A percentile compares a stretch with the other conserved stretches of the same genome.
phyloP scores from a whole-genome alignment of 2,888 invertebrate genomes.

The Drosophila barbarae region DNA sequence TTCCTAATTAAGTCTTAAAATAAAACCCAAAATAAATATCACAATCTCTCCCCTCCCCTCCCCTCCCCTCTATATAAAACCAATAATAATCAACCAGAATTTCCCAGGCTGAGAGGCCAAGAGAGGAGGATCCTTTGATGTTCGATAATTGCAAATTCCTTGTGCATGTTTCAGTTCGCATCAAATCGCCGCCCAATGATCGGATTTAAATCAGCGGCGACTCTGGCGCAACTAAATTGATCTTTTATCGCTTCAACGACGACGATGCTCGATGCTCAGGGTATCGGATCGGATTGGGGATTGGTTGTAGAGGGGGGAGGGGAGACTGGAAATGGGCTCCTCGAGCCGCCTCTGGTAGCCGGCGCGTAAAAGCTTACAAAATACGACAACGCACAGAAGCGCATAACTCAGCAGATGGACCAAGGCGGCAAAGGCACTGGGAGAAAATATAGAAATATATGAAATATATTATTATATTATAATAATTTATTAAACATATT shows the following conservation, averaged over 20 bases:
- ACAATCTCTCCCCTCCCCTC: background rate
- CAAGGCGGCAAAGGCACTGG: constrained; percentile 4
- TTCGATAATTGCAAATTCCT: constrained; percentile 79
- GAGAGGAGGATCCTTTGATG: constrained; percentile 65
- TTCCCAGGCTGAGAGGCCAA: background rate
- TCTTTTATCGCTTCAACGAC: constrained; percentile 77
- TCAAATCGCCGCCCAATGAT: constrained; percentile 75
- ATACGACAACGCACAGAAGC: constrained; percentile 72
- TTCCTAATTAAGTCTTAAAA: background rate
- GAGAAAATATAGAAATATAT: background rate
- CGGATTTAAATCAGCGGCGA: constrained; percentile 78
- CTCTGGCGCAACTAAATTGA: constrained; percentile 78
- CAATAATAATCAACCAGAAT: background rate
- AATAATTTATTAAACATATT: too few species aligned
- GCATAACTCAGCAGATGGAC: constrained; percentile 62
- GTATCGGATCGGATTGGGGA: constrained; percentile 7
- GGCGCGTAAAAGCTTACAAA: constrained; percentile 73
- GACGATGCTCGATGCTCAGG: constrained; percentile 10
- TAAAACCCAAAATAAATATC: background rate
- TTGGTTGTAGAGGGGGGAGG: background rate
- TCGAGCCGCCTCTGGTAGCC: constrained; percentile 52
- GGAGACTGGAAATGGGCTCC: background rate
- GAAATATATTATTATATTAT: too few species aligned
- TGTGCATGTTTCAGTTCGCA: constrained; percentile 76
- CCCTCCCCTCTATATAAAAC: background rate